Evolutionary conservation across 2,113 vertebrate species (phyloP), one percentile per base, ranked within the genome.

Genomic region (Triplophysa siluroides): DNA sequence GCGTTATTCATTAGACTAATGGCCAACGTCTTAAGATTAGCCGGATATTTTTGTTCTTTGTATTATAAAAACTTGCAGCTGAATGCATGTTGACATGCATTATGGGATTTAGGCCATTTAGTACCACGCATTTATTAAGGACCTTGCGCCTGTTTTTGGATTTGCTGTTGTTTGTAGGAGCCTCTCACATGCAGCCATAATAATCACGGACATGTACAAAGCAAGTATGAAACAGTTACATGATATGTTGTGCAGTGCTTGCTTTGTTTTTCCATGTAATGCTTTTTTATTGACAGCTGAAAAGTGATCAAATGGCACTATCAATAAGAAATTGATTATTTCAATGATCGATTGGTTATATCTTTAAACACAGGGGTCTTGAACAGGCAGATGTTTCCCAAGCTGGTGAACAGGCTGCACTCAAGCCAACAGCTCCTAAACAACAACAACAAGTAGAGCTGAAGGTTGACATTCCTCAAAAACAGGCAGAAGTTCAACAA

Each of bases 1-100:
- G 21, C 60, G 14, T 64, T 8, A 50, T 76, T 76, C 62, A 65
- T 77, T 38, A 77, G 45, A 77, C 74, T 77, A 77, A 77, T 77
- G 74, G 74, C 45, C 45, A 38, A 75, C 18, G 74, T 65, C 26
- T 23, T 77, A 62, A 77, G 62, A 77, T 54, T 23, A 38, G 16
- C 16, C 23, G 5, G 10, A 29, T 29, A 63, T 63, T 29, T 29
- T 4, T 63, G 21, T 26, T 29, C 1, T 14, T 52, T 52, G 74
- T 11, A 1, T 24, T 29, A 38, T 63, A 47, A 2, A n/a, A 63
- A 63, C 33, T 63, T 26, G 18, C 26, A 24, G 33, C 74, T 64
- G 62, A 65, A 65, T 64, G 19, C 45, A 54, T 21, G 74, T n/a
- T 76, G 18, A 41, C 38, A 54, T 19, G 60, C 74, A 77, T 76